phyloP scores from a whole-genome alignment of 2,113 vertebrate species.

The Xiphophorus hellerii region DNA sequence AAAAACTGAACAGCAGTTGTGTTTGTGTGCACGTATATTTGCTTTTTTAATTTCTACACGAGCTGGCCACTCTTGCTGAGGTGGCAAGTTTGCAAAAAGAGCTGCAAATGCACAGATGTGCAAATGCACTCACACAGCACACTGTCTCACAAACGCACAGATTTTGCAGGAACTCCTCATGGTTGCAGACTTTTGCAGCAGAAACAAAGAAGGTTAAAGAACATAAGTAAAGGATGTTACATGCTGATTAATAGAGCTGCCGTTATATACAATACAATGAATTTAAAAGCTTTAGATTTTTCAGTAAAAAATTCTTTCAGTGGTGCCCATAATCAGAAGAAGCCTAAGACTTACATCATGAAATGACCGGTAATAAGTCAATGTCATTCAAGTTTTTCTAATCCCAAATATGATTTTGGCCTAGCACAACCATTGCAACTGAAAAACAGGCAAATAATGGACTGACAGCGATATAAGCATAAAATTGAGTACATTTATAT shows the following conservation, averaged over 20 bases:
- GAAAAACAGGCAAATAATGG: neutral
- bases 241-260: neutral
- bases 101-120: slow-evolving; percentile 58
- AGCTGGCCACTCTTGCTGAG: slow-evolving; percentile 56
- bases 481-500: neutral
- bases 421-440: neutral
- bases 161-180: slow-evolving; percentile 6
- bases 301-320: neutral
- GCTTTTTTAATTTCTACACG: slow-evolving; percentile 51
- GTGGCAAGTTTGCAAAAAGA: slow-evolving; percentile 44
- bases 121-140: slow-evolving; percentile 37
- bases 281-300: neutral
- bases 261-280: neutral
- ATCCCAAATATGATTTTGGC: neutral
- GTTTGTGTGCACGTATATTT: slow-evolving; percentile 38
- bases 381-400: neutral
- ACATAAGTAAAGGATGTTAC: slow-evolving; percentile 4
- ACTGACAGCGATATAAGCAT: neutral
- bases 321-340: no score
- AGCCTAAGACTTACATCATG: no score
- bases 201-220: slow-evolving; percentile 29
- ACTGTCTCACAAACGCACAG: slow-evolving; percentile 18
- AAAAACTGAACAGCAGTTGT: slow-evolving; percentile 24
- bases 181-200: slow-evolving; percentile 4
- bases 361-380: neutral